Evolutionary conservation across 2,797 vertebrate genomes (phyloP), one percentile per base, ranked within the genome.

Genomic region (Eutrigla gurnardus): DNA sequence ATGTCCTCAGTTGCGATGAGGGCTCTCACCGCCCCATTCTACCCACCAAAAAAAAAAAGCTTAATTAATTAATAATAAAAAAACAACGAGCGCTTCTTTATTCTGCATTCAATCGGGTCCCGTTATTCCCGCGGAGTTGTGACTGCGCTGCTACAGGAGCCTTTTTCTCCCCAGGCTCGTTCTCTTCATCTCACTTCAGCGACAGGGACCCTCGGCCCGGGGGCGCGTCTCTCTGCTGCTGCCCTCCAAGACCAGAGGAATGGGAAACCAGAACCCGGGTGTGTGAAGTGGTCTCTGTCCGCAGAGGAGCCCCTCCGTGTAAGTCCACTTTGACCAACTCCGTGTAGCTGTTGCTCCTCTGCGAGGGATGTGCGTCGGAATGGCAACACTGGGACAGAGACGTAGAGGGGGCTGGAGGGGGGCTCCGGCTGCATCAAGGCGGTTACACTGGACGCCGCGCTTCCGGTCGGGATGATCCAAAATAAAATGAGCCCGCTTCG

Each of bases 271-370:
- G 25, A 25, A 25, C 25, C 25, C 25, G 25, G 25, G 65, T 52
- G 25, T 6, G 3, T 6, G 42, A 35, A 7, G 62, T 36, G 18
- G 43, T 25, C 33, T 63, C 35, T 7, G 70, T 67, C 71, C 79
- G 75, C 78, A 36, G 67, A 35, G 54, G 62, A 37, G 59, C 25
- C 25, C 25, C 25, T 54, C 74, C 0, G 65, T 5, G 59, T 58
- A 83, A 25, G 80, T 89, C 83, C 89, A 67, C 83, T 83, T 65
- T 18, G 61, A 45, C 36, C 78, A 84, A 86, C 87, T 91, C 88
- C 82, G 86, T 4, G 65, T 81, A 82, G 93, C 93, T 94, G 94
- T 92, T 94, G 94, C 93, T 93, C 82, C 85, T 91, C 87, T 46
- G 88, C 43, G 86, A 87, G 93, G 70, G 93, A 83, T 87, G 89